These are phyloP conservation scores for Chymomyza caudatula DNA, from an alignment of 2,888 invertebrate species.

Conservation along the genomic window DNA sequence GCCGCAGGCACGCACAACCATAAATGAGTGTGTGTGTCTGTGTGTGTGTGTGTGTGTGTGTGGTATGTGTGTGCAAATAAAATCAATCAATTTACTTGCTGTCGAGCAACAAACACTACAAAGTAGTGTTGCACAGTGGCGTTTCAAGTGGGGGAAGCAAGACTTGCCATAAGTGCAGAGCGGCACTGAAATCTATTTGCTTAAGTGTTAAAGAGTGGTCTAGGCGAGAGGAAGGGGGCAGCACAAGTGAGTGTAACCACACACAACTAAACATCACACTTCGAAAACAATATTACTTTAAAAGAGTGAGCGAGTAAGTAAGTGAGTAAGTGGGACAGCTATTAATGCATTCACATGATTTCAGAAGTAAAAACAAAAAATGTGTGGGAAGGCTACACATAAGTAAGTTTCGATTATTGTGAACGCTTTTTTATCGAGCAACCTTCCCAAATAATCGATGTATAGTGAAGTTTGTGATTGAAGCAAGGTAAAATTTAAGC, in stretches of 20 bases:
- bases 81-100: conserved; percentile 68
- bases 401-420: no score
- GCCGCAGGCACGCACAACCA: neutral
- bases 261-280: neutral
- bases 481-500: no score
- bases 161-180: conserved; percentile 39
- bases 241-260: neutral
- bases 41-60: neutral
- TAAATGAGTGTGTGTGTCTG: neutral
- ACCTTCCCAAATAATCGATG: no score
- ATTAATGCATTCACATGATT: neutral
- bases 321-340: neutral
- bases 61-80: conserved; percentile 51
- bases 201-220: conserved; percentile 54
- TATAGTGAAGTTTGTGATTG: no score
- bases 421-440: no score
- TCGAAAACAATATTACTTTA: neutral
- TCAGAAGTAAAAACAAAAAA: neutral
- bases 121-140: no score
- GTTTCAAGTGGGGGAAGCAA: neutral
- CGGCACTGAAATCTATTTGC: conserved; percentile 68
- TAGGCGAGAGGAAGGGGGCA: neutral
- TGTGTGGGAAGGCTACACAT: neutral
- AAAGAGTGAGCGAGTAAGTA: neutral
- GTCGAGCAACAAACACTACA: conserved; percentile 18